phyloP scores from a whole-genome alignment of 2,113 vertebrate species.

The Tichodroma muraria region DNA sequence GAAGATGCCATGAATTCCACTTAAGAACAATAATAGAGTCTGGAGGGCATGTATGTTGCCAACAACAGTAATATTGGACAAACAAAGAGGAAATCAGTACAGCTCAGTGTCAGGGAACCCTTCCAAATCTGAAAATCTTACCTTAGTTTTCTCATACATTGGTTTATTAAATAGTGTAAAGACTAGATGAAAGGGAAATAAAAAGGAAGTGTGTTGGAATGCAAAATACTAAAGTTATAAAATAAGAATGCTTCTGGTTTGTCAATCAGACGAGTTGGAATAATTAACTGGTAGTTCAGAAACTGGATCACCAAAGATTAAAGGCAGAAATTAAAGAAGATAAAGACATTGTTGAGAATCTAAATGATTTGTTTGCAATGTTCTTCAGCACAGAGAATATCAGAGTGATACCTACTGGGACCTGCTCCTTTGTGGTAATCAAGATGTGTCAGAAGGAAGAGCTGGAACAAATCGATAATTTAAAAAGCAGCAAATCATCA shows the following conservation, averaged over 20 bases:
- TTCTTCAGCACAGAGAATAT: not conserved
- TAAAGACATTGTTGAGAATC: slow-evolving; percentile 11
- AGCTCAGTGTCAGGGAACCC: not conserved
- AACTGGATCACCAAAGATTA: not conserved
- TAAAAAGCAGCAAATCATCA: slow-evolving; percentile 47
- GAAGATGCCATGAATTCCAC: not conserved
- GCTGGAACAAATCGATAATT: slow-evolving; percentile 58
- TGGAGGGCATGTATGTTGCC: not conserved
- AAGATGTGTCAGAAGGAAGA: slow-evolving; percentile 54
- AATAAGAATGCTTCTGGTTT: not conserved
- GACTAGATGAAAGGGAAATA: not conserved
- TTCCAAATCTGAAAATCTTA: not conserved
- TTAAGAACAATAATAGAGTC: not conserved
- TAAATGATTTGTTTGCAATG: not conserved
- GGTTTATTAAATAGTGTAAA: not conserved
- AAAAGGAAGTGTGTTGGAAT: not conserved
- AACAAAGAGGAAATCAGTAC: not conserved
- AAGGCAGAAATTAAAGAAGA: slow-evolving; percentile 23
- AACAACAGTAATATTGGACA: not conserved
- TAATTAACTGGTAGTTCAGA: not conserved
- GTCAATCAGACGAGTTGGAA: not conserved
- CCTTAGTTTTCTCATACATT: not conserved
- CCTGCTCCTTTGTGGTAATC: slow-evolving; percentile 54
- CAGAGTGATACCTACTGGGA: slow-evolving; percentile 34
- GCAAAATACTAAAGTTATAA: not conserved